Evolutionary conservation across 2,888 invertebrate species (phyloP), one percentile per base, ranked within the genome.

Genomic region (Bimastos eiseni): DNA sequence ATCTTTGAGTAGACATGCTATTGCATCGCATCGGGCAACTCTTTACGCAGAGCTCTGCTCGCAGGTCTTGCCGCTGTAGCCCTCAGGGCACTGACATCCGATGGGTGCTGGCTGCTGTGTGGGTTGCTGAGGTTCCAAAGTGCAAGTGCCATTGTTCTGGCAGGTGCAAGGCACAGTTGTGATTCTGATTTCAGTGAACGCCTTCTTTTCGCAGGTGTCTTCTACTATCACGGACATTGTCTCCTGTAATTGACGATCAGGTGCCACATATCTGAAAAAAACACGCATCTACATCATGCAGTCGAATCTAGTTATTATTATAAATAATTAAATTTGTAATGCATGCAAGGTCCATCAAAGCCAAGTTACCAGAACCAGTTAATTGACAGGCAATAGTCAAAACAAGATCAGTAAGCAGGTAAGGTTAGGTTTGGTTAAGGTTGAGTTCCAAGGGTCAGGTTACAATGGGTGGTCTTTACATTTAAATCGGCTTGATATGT

Each of bases 91-190:
- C 19, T 86, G 86, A 24, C 86, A 86, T 34, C 36, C 5, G 36
- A 86, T 86, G 17, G 86, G 86, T 17, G 37, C 36, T 86, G 36
- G 36, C 19, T 37, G 36, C 21, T 37, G 36, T 36, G 34, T 34
- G 1, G 34, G 86, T 24, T 86, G 86, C 19, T 86, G 34, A 6
- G 86, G 36, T 86, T 34, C 36, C 34, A 86, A 24, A 15, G 8
- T 86, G 86, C 86, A 86, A 19, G 86, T 86, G 86, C 86, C 86
- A 19, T 86, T 86, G 17, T 86, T 86, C 86, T 86, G 86, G 37
- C 86, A 86, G 36, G 86, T 86, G 86, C 86, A 86, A 86, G 86
- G 34, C 6, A 24, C 37, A 21, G 86, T 86, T 36, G 86, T 37
- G 86, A 86, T 24, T 36, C 15, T 8, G 86, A 86, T 36, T 36